A percentile compares a stretch with the other conserved stretches of the same genome.
Evolutionary conservation across 2,797 vertebrate genomes (phyloP).

Genomic region (Rhabdophis nuchalis): DNA sequence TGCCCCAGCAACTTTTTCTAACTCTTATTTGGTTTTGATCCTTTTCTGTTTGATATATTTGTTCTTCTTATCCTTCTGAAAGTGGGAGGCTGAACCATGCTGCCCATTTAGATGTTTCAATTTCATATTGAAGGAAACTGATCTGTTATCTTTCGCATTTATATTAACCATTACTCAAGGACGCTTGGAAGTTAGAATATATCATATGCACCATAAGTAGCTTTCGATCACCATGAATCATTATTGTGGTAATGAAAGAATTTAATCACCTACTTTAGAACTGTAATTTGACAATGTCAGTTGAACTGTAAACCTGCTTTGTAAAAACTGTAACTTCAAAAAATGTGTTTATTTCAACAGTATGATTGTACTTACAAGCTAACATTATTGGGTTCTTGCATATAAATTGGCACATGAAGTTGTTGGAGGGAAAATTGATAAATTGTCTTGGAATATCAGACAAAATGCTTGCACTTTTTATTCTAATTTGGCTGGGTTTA

Average conservation of each 20-base stretch:
- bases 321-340: not conserved
- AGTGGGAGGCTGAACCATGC: not conserved
- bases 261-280: conserved; percentile 26
- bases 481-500: not conserved
- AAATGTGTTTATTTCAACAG: not conserved
- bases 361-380: not conserved
- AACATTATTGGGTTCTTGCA: not conserved
- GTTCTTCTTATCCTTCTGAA: not conserved
- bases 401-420: not conserved
- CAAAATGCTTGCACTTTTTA: not conserved
- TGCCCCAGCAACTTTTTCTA: not conserved
- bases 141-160: not conserved
- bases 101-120: not conserved
- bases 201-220: not conserved
- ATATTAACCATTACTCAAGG: not conserved
- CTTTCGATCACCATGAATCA: conserved; percentile 1
- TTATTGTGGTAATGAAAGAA: conserved; percentile 9
- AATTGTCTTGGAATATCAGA: conserved; percentile 12
- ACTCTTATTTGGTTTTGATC: not conserved
- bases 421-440: not conserved
- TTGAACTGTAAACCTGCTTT: not conserved
- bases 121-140: not conserved
- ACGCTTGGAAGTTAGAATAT: not conserved
- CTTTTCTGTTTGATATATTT: not conserved
- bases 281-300: not conserved